Evolutionary conservation across 1,140 invertebrate genomes (phyloP).

Genomic region (Philopotamus ludificatus): DNA sequence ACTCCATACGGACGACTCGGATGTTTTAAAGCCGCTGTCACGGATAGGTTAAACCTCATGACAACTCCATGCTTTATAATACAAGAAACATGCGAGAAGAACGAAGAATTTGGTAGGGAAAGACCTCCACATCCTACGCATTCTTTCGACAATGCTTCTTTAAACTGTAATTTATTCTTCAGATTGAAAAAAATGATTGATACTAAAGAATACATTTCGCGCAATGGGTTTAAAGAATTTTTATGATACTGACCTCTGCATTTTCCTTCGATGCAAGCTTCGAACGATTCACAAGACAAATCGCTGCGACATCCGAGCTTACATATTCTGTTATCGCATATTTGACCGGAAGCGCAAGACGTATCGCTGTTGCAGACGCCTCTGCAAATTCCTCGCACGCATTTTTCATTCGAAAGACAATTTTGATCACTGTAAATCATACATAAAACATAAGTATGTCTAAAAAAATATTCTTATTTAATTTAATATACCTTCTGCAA

Average conservation of each 20-base stretch:
- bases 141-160: no score
- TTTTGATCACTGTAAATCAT: slow-evolving; percentile 65
- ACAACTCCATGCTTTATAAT: no score
- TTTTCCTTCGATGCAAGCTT: slow-evolving; percentile 79
- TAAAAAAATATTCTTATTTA: not conserved
- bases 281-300: slow-evolving; percentile 68
- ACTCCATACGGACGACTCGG: no score
- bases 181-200: no score
- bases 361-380: slow-evolving; percentile 81
- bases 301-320: slow-evolving; percentile 81
- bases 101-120: no score
- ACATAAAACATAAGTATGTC: slow-evolving; percentile 1
- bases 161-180: no score
- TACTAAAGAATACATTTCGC: no score
- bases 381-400: slow-evolving; percentile 76
- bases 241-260: slow-evolving; percentile 63
- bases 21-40: no score
- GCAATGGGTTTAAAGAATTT: no score
- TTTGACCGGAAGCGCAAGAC: slow-evolving; percentile 75
- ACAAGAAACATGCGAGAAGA: no score
- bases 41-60: no score
- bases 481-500: slow-evolving; percentile 62
- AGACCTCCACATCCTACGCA: no score
- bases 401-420: slow-evolving; percentile 81
- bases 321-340: slow-evolving; percentile 84